A percentile compares a stretch with the other conserved stretches of the same genome.
Conservation (phyloP, 2,888 invertebrate species). For the Leptogaster cylindrica region DNA sequence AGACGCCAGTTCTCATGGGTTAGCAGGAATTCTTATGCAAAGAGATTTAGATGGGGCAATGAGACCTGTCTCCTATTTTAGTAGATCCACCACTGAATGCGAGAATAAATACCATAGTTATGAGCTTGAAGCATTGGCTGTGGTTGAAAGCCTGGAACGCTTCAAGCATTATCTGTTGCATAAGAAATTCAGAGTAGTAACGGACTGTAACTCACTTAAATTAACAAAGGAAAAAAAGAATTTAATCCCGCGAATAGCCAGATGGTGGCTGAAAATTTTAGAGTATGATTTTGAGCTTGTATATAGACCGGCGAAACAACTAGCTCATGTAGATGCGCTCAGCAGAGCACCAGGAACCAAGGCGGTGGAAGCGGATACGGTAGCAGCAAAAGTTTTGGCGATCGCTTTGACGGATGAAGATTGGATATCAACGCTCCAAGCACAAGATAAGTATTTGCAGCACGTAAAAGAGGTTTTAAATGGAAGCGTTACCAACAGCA, state of each 20-base stretch:
- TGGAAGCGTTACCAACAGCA: not conserved
- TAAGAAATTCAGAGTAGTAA: not conserved
- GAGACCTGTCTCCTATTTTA: not conserved
- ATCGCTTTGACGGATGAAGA: not conserved
- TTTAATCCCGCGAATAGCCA: not conserved
- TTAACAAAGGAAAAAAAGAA: not conserved
- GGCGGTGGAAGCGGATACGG: not conserved
- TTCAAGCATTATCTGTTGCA: constrained; percentile 1
- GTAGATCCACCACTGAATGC: not conserved
- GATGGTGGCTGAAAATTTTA: not conserved
- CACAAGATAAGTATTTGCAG: constrained; percentile 28
- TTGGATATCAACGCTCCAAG: constrained; percentile 47
- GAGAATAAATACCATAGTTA: constrained; percentile 13
- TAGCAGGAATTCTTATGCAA: constrained; percentile 6
- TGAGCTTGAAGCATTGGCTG: not conserved
- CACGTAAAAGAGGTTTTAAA: not conserved
- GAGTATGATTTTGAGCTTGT: constrained; percentile 20
- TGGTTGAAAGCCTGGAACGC: constrained; percentile 1
- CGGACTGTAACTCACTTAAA: not conserved
- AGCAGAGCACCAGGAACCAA: not conserved
- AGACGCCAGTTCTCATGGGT: not conserved
- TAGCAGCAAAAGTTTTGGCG: not conserved
- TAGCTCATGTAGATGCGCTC: constrained; percentile 6
- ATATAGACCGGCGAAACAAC: not conserved
- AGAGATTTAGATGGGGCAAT: constrained; percentile 30